Evolutionary conservation across 2,113 vertebrate genomes (phyloP).

Genomic region (Saiga tatarica): DNA sequence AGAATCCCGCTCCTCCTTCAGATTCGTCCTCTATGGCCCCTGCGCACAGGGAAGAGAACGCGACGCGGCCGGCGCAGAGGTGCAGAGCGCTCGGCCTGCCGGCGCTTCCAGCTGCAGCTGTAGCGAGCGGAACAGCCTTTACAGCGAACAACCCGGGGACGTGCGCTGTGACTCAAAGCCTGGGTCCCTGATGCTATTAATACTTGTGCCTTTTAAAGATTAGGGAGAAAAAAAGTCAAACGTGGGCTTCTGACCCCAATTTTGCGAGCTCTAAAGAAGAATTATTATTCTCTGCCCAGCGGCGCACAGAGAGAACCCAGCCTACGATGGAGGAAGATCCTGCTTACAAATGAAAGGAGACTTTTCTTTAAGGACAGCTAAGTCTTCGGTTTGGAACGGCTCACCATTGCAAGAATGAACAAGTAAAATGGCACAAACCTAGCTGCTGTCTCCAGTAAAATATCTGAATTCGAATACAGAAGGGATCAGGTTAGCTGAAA

Average conservation of each 20-base stretch:
- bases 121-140: background rate
- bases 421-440: background rate
- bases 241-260: background rate
- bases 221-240: background rate
- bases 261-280: background rate
- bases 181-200: background rate
- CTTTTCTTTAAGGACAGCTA: background rate
- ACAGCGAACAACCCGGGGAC: background rate
- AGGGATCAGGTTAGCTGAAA: background rate
- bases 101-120: background rate
- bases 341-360: background rate
- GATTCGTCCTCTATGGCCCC: background rate
- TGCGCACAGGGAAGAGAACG: background rate
- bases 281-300: background rate
- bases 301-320: background rate
- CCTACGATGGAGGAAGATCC: background rate
- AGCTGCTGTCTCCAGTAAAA: background rate
- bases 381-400: background rate
- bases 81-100: background rate
- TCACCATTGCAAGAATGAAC: background rate
- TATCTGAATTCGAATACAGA: background rate
- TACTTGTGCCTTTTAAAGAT: background rate
- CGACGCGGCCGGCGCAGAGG: background rate
- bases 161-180: background rate
- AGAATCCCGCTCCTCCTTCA: constrained; percentile 4